Conservation (phyloP, 2,113 vertebrate species). For the Poicephalus meyeri region DNA sequence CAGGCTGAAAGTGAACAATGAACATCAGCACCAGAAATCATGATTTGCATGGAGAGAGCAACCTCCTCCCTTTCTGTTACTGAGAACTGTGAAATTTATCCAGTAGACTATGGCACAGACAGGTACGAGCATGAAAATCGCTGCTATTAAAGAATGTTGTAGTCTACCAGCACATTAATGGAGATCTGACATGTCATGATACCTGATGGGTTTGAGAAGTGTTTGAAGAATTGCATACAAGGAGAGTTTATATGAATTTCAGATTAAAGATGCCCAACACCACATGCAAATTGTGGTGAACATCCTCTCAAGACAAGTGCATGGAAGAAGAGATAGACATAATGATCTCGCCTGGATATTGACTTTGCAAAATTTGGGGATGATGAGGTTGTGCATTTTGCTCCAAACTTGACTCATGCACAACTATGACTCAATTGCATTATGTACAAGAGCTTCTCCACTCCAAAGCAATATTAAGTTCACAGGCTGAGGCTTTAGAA, state of each 20-base stretch:
- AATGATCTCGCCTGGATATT: fast-evolving
- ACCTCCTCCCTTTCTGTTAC: background rate
- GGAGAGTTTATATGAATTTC: background rate
- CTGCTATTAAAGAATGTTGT: background rate
- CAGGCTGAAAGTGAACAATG: background rate
- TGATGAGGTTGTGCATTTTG: background rate
- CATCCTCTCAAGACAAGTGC: background rate
- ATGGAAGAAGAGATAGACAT: background rate
- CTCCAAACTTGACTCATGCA: background rate
- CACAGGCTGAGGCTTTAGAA: background rate
- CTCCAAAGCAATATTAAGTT: background rate
- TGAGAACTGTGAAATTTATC: background rate
- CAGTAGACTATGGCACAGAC: background rate
- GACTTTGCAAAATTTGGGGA: background rate
- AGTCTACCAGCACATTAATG: background rate
- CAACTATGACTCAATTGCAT: background rate
- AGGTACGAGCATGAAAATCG: background rate
- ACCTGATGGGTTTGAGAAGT: background rate
- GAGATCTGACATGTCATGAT: background rate
- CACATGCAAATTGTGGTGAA: background rate
- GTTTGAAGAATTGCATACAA: background rate
- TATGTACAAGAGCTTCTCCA: background rate
- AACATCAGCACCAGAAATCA: background rate
- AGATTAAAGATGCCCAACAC: background rate
- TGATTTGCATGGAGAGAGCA: background rate